Evolutionary conservation across 2,113 vertebrate genomes (phyloP).

Genomic region (Phaethon lepturus): DNA sequence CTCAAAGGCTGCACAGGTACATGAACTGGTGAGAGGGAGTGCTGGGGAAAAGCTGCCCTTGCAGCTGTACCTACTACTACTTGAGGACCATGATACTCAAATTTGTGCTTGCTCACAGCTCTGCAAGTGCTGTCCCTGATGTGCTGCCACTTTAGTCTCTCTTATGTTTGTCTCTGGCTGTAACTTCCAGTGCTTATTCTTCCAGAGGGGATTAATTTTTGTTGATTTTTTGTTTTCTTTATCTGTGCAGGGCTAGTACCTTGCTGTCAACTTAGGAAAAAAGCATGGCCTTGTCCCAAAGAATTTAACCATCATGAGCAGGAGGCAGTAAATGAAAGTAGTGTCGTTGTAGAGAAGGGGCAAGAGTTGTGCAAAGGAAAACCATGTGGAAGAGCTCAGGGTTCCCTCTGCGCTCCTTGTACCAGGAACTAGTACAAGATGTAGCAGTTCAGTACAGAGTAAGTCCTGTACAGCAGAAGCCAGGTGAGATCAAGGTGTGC

Average conservation of each 20-base stretch:
- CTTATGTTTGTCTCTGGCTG: background rate
- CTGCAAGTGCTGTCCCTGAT: background rate
- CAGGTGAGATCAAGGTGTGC: background rate
- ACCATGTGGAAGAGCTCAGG: background rate
- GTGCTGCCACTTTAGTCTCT: background rate
- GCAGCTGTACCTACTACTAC: background rate
- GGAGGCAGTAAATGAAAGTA: background rate
- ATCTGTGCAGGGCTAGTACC: background rate
- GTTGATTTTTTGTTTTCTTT: background rate
- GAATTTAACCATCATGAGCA: background rate
- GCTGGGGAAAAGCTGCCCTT: background rate
- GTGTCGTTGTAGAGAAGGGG: background rate
- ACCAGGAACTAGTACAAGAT: accelerated
- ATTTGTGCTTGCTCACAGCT: background rate
- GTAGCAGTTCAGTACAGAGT: background rate
- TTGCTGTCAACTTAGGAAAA: background rate
- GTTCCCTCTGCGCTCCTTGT: background rate
- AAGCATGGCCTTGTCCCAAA: background rate
- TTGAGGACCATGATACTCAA: background rate
- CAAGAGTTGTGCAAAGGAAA: background rate
- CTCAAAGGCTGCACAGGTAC: accelerated
- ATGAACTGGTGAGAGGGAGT: too few relatives aligned
- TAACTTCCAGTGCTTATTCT: background rate
- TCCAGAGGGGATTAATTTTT: background rate
- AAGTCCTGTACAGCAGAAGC: background rate